These are phyloP conservation scores for Halcyon chelicuti DNA, from an alignment of 2,797 vertebrate genomes.

Conservation along the genomic window DNA sequence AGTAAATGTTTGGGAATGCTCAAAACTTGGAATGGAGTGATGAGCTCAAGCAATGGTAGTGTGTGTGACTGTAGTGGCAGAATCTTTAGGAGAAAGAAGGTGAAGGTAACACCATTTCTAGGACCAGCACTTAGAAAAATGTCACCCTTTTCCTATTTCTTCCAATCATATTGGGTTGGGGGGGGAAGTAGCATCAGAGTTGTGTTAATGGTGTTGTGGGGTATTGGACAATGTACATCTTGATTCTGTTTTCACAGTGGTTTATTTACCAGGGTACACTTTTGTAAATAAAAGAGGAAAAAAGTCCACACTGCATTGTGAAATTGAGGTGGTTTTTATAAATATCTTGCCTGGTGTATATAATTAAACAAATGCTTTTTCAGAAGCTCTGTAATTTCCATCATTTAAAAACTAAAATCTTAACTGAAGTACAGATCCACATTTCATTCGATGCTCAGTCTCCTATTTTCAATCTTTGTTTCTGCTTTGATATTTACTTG, in stretches of 20 bases:
- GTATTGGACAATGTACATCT: background rate
- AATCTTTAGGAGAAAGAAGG: background rate
- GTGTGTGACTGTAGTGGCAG: background rate
- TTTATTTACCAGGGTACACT: background rate
- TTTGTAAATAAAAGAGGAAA: background rate
- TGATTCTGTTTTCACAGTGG: background rate
- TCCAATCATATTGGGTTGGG: background rate
- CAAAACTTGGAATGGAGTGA: background rate
- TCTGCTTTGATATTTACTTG: background rate
- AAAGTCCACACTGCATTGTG: background rate
- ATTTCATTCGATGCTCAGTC: background rate
- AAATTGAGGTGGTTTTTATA: background rate
- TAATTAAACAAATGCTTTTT: background rate
- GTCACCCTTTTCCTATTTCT: background rate
- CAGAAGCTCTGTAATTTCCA: background rate
- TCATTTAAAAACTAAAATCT: background rate
- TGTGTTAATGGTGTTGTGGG: background rate
- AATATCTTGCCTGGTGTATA: background rate
- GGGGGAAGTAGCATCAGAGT: rapidly evolving
- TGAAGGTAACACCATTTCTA: background rate
- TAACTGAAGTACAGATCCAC: background rate
- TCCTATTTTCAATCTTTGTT: background rate
- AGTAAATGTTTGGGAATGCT: background rate
- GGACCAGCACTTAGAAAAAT: background rate
- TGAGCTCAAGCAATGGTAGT: background rate